Evolutionary conservation across 2,888 invertebrate species (phyloP).

Genomic region (Drosophila planitibia): DNA sequence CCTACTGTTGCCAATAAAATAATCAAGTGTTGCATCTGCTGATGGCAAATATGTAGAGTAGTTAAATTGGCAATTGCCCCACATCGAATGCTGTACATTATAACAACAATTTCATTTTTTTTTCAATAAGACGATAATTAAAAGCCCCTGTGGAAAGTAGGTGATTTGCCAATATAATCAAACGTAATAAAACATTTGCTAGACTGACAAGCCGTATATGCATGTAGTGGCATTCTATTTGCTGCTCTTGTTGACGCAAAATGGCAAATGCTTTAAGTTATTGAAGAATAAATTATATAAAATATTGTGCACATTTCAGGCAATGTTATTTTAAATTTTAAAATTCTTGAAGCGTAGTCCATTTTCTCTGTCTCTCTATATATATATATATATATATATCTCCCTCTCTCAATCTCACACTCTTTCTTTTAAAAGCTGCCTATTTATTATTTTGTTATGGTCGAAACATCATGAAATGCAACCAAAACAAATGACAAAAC

Average conservation of each 20-base stretch:
- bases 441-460: constrained; percentile 2
- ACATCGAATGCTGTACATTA: constrained; percentile 51
- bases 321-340: constrained; percentile 43
- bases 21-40: constrained; percentile 35
- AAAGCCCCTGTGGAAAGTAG: constrained; percentile 40
- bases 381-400: neutral
- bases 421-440: neutral
- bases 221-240: constrained; percentile 6
- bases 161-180: constrained; percentile 13
- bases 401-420: neutral
- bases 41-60: constrained; percentile 31
- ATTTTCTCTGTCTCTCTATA: neutral
- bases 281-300: constrained; percentile 41
- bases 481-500: constrained; percentile 55
- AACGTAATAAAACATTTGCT: constrained; percentile 36
- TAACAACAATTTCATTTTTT: constrained; percentile 61
- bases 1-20: constrained; percentile 37
- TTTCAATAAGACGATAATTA: constrained; percentile 70
- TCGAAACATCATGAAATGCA: constrained; percentile 49
- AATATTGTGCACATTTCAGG: constrained; percentile 31
- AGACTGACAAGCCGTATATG: neutral
- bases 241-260: constrained; percentile 2
- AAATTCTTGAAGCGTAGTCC: constrained; percentile 27
- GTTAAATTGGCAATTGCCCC: constrained; percentile 23
- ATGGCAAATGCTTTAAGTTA: constrained; percentile 1